Conservation (phyloP, 2,888 invertebrate species). For the Catocala nupta region DNA sequence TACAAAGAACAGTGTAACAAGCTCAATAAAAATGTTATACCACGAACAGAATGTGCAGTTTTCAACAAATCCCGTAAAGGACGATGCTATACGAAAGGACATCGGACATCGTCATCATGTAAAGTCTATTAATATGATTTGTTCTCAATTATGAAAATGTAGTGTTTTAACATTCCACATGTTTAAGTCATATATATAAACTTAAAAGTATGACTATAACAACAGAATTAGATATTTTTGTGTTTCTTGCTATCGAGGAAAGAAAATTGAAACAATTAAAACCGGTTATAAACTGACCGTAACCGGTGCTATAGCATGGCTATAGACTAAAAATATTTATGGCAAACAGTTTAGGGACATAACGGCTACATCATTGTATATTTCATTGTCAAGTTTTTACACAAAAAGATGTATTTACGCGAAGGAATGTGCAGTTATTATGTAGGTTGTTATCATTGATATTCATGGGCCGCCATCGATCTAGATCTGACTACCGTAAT, state of each 20-base stretch:
- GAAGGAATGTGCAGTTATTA: slow-evolving; percentile 29
- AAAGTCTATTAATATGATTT: too few species aligned
- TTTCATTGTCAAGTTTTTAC: slow-evolving; percentile 43
- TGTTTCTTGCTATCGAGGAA: neutral
- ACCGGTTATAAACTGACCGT: neutral
- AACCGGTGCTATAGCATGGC: slow-evolving; percentile 2
- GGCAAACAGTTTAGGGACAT: slow-evolving; percentile 24
- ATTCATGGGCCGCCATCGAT: slow-evolving; percentile 31
- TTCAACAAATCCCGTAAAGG: too few species aligned
- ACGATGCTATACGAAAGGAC: too few species aligned
- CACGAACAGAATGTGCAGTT: too few species aligned
- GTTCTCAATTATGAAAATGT: too few species aligned
- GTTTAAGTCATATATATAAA: too few species aligned
- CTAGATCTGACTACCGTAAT: slow-evolving; percentile 16
- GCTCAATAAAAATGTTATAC: too few species aligned
- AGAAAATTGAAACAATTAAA: neutral
- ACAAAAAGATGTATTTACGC: slow-evolving; percentile 35
- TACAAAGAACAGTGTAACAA: too few species aligned
- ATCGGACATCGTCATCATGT: too few species aligned
- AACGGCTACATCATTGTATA: slow-evolving; percentile 35
- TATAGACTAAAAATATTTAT: slow-evolving; percentile 4
- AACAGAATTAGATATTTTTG: too few species aligned
- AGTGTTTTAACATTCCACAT: too few species aligned
- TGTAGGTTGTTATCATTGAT: slow-evolving; percentile 31
- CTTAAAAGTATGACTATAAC: too few species aligned